Evolutionary conservation across 2,113 vertebrate species (phyloP).

Genomic region (Toxotes chatareus): DNA sequence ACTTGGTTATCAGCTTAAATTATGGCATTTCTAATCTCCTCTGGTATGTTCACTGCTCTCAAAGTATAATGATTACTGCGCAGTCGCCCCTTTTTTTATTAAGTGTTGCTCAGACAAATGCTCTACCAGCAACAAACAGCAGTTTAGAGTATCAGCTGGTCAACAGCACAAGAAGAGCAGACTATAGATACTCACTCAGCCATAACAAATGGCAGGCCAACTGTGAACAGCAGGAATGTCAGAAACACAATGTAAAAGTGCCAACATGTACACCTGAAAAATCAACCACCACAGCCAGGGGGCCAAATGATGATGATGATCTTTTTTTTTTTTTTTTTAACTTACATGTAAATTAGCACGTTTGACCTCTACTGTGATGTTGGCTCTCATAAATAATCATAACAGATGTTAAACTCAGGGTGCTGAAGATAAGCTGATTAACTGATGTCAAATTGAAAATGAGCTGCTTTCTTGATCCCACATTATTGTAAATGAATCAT

Average conservation of each 20-base stretch:
- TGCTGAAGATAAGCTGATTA: too few relatives aligned
- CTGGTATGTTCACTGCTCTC: constrained; percentile 23
- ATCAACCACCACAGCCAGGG: not conserved
- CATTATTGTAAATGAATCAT: too few relatives aligned
- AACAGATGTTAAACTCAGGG: too few relatives aligned
- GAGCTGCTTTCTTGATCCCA: too few relatives aligned
- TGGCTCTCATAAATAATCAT: too few relatives aligned
- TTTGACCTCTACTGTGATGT: not conserved
- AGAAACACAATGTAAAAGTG: constrained; percentile 16
- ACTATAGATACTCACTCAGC: constrained; percentile 37
- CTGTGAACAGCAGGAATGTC: constrained; percentile 61
- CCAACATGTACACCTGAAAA: not conserved
- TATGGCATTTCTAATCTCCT: constrained; percentile 35
- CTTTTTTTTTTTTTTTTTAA: too few relatives aligned
- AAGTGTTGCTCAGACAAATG: not conserved
- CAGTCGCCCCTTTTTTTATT: not conserved
- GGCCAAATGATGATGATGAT: not conserved
- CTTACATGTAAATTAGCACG: not conserved
- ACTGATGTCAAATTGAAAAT: too few relatives aligned
- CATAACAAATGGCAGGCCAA: constrained; percentile 40
- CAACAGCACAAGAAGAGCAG: constrained; percentile 7
- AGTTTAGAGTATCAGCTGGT: constrained; percentile 6
- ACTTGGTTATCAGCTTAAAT: constrained; percentile 42
- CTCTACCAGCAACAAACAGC: constrained; percentile 27
- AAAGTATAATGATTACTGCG: not conserved